Evolutionary conservation across 2,797 vertebrate species (phyloP).

Genomic region (Hydrolagus colliei): DNA sequence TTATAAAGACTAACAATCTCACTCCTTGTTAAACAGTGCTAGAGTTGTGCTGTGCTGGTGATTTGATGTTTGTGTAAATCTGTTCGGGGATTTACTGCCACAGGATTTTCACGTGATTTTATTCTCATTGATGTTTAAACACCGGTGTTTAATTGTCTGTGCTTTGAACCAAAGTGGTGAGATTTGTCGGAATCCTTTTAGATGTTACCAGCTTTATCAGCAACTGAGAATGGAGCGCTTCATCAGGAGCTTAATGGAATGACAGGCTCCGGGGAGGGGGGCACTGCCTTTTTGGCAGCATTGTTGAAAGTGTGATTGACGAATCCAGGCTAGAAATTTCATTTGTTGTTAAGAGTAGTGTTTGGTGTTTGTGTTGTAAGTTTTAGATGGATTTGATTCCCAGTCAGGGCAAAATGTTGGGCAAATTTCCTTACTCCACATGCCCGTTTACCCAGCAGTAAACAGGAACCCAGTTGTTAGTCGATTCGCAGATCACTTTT

Average conservation of each 20-base stretch:
- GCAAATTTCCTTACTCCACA: no score
- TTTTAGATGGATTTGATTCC: no score
- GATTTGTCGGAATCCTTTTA: constrained; percentile 49
- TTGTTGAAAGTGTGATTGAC: no score
- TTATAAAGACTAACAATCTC: background rate
- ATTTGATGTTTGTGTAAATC: background rate
- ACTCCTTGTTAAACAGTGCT: background rate
- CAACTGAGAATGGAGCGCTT: background rate
- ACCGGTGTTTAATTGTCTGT: constrained; percentile 39
- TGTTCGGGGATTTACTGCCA: background rate
- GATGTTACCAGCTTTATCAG: constrained; percentile 35
- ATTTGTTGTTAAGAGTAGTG: no score
- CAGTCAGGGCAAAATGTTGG: no score
- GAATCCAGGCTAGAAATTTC: no score
- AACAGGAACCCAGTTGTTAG: no score
- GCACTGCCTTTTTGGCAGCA: no score
- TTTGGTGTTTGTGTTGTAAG: no score
- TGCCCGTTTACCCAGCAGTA: no score
- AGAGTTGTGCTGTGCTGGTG: background rate
- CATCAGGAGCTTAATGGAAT: background rate
- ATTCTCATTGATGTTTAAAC: constrained; percentile 45
- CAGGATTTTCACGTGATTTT: constrained; percentile 22
- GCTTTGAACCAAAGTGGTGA: constrained; percentile 46
- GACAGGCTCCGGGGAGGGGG: background rate
- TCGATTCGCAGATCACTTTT: no score